A percentile compares a stretch with the other conserved stretches of the same genome.
Evolutionary conservation across 2,113 vertebrate species (phyloP).

Genomic region (Spilogale gracilis): DNA sequence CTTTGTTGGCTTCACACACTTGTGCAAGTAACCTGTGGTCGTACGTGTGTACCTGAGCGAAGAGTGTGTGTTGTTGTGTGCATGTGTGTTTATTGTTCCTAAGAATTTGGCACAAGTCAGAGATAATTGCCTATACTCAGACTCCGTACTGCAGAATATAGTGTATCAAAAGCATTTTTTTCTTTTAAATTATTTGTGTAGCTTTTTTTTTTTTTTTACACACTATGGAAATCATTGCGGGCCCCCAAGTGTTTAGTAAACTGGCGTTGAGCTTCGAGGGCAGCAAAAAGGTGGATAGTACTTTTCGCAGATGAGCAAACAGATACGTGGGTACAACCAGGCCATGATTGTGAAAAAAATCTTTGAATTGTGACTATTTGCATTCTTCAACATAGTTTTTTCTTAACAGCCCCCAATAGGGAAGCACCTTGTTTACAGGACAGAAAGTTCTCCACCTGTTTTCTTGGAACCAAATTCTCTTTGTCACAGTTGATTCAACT

Average conservation of each 20-base stretch:
- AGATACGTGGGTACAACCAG: slow-evolving; percentile 78
- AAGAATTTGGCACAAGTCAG: slow-evolving; percentile 88
- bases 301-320: slow-evolving; percentile 50
- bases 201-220: slow-evolving; percentile 44
- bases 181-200: slow-evolving; percentile 32
- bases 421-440: slow-evolving; percentile 61
- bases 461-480: slow-evolving; percentile 59
- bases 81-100: slow-evolving; percentile 85
- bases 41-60: slow-evolving; percentile 85
- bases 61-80: slow-evolving; percentile 80
- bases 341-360: slow-evolving; percentile 69
- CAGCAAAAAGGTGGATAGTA: slow-evolving; percentile 3
- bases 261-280: slow-evolving; percentile 24
- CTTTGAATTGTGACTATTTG: slow-evolving; percentile 71
- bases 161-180: slow-evolving; percentile 20
- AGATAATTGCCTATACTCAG: slow-evolving; percentile 87
- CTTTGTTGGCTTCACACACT: slow-evolving; percentile 85
- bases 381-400: slow-evolving; percentile 52
- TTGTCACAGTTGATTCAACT: slow-evolving; percentile 62
- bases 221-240: slow-evolving; percentile 30
- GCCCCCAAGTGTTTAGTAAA: slow-evolving; percentile 48
- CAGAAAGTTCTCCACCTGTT: slow-evolving; percentile 37
- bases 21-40: slow-evolving; percentile 88
- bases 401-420: slow-evolving; percentile 67
- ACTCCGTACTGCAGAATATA: slow-evolving; percentile 73